These are phyloP conservation scores for Scomber japonicus DNA, from an alignment of 2,113 vertebrate genomes.

Conservation along the genomic window DNA sequence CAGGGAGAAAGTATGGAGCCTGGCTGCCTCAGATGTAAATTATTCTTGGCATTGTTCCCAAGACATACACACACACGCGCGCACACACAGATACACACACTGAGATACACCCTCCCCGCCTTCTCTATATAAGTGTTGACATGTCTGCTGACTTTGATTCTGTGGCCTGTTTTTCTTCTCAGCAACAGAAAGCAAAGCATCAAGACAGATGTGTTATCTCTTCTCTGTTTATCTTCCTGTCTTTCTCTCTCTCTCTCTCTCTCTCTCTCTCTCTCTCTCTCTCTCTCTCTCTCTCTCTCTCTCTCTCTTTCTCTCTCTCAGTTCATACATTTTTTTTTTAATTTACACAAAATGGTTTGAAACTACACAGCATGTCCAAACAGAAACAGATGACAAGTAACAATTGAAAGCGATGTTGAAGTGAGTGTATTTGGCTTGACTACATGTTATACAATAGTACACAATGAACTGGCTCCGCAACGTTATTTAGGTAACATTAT, in stretches of 20 bases:
- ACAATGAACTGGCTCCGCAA: not conserved
- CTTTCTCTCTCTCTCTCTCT: not conserved
- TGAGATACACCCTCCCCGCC: conserved; percentile 27
- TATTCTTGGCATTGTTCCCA: conserved; percentile 82
- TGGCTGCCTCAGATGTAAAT: conserved; percentile 77
- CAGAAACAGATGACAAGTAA: not conserved
- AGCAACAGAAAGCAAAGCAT: conserved; percentile 48
- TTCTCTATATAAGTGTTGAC: conserved; percentile 68
- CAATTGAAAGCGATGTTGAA: not conserved
- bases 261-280: not conserved
- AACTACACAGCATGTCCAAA: not conserved
- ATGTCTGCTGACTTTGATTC: conserved; percentile 72
- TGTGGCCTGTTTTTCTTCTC: conserved; percentile 62
- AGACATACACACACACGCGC: conserved; percentile 37
- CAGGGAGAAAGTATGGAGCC: conserved; percentile 73
- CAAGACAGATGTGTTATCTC: conserved; percentile 56
- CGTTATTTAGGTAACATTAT: conserved; percentile 21
- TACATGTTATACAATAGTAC: not conserved
- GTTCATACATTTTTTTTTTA: not conserved
- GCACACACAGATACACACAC: conserved; percentile 6
- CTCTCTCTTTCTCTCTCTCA: not conserved
- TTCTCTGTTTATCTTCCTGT: conserved; percentile 47
- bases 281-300: not conserved
- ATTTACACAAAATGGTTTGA: conserved; percentile 7
- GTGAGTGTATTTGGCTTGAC: conserved; percentile 28